Evolutionary conservation across 2,797 vertebrate genomes (phyloP), one percentile per base, ranked within the genome.

Genomic region (Aphelocoma californica): DNA sequence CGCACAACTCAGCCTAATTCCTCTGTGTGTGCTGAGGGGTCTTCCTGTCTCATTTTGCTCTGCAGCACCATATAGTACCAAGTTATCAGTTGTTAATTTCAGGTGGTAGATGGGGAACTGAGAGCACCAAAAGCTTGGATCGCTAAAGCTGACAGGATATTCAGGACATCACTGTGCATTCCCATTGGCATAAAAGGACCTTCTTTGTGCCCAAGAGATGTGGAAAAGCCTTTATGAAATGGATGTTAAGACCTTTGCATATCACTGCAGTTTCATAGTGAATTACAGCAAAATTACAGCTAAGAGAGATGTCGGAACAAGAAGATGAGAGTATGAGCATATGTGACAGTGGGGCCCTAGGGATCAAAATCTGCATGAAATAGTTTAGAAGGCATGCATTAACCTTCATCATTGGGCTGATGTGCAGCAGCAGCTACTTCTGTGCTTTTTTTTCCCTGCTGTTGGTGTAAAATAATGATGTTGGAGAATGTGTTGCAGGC

Each of bases 321-420:
- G 72, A 78, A 10, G 12, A 38, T 54, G 31, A 79, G 7, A 86
- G 13, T 23, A 51, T 23, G 56, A 81, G 18, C 34, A 20, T 78
- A 56, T 53, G 51, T 61, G 84, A 54, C 40, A 50, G 28, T 47
- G 50, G 34, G 31, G 34, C 75, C n/a, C 42, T 42, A 58, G 82
- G 78, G 61, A 90, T 87, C 62, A 90, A 91, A 95, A 91, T 67
- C 32, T 44, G 57, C 60, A 77, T 80, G 32, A 69, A 89, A 74
- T 58, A 62, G 32, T 50, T 71, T 50, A 62, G 60, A 60, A 83
- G 32, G 29, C 40, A 44, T 65, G 50, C 48, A 67, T 74, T 77
- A 88, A 70, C 60, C 66, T 77, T 74, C 57, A n/a, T 48, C 38
- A 8, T 4, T 38, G 20, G 44, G 38, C 18, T 69, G 66, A 80